Evolutionary conservation across 2,888 invertebrate species (phyloP).

Genomic region (Mechanitis messenoides): DNA sequence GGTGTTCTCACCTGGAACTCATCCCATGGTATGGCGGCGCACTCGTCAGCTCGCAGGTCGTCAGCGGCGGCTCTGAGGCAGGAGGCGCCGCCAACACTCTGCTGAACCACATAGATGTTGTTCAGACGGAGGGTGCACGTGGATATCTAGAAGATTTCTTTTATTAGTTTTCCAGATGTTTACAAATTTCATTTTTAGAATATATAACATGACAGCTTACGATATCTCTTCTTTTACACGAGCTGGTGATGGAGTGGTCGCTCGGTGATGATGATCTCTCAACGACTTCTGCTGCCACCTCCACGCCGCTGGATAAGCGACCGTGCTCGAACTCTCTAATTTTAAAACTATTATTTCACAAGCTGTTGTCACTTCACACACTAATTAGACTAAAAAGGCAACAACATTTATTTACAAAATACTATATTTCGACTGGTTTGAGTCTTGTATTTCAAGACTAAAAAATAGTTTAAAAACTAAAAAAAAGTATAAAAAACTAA

Average conservation of each 20-base stretch:
- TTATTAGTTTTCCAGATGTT: too few relatives aligned
- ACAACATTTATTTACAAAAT: too few relatives aligned
- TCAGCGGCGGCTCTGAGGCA: conserved; percentile 56
- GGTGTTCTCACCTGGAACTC: conserved; percentile 87
- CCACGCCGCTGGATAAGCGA: conserved; percentile 73
- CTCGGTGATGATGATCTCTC: conserved; percentile 88
- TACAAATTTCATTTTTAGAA: too few relatives aligned
- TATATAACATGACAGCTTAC: conserved; percentile 54
- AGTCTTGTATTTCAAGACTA: too few relatives aligned
- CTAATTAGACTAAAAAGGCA: too few relatives aligned
- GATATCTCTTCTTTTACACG: conserved; percentile 86
- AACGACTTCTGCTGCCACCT: conserved; percentile 89
- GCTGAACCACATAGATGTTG: conserved; percentile 62
- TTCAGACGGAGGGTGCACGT: conserved; percentile 67
- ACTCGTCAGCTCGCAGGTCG: conserved; percentile 87
- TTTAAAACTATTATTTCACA: conserved; percentile 14
- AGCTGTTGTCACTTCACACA: too few relatives aligned
- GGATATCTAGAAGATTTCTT: conserved; percentile 69
- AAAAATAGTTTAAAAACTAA: too few relatives aligned
- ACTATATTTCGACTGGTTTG: too few relatives aligned
- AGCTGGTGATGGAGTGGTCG: conserved; percentile 87
- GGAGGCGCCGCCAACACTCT: conserved; percentile 47
- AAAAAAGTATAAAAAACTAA: too few relatives aligned
- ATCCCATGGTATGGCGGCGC: conserved; percentile 92
- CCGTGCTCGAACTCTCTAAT: conserved; percentile 72